phyloP scores from a whole-genome alignment of 1,140 invertebrate genomes.

The Trachymyrmex cornetzi region DNA sequence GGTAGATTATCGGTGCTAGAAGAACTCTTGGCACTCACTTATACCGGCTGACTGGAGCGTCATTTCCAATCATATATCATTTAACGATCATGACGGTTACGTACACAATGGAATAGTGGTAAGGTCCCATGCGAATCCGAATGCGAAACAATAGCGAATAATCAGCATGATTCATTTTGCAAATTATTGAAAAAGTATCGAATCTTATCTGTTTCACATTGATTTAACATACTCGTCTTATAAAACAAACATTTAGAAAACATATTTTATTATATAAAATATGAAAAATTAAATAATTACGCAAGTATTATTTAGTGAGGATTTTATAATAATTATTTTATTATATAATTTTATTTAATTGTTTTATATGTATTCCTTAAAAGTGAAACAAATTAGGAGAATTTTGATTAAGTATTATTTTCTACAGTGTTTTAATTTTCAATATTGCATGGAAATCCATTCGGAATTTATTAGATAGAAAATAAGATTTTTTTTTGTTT shows the following conservation, averaged over 20 bases:
- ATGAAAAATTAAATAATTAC: neutral
- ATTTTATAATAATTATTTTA: neutral
- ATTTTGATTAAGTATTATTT: neutral
- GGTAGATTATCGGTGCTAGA: constrained; percentile 16
- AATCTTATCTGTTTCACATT: neutral
- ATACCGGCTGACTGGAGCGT: neutral
- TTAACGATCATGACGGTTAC: constrained; percentile 46
- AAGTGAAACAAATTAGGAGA: neutral
- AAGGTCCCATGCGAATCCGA: neutral
- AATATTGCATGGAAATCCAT: neutral
- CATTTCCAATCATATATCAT: constrained; percentile 8
- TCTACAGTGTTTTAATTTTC: neutral
- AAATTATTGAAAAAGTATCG: neutral
- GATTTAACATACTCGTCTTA: neutral
- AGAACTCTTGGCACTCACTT: constrained; percentile 21
- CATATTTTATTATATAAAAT: neutral
- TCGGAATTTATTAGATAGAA: neutral
- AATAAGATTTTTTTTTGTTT: neutral
- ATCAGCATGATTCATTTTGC: constrained; percentile 28
- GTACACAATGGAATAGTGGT: constrained; percentile 21
- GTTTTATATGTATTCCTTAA: neutral
- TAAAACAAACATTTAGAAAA: neutral
- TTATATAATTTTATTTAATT: neutral
- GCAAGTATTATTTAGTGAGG: neutral
- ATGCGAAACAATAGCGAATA: neutral